Conservation (phyloP, 2,797 vertebrate species). For the Brachymystax lenok region DNA sequence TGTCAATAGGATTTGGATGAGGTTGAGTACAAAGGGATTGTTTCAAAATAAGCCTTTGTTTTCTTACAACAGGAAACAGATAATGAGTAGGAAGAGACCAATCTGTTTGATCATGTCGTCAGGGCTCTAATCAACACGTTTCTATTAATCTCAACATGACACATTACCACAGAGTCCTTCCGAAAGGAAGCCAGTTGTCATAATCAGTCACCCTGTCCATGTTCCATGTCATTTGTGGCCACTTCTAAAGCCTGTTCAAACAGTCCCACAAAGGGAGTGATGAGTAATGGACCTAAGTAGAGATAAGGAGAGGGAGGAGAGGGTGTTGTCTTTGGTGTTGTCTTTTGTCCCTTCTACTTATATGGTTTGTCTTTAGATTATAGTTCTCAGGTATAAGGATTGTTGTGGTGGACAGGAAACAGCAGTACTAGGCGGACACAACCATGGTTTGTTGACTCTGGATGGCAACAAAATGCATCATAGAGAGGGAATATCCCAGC, state of each 20-base stretch:
- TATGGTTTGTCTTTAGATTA: conserved; percentile 45
- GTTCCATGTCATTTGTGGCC: conserved; percentile 44
- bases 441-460: neutral
- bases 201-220: conserved; percentile 49
- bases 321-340: conserved; percentile 36
- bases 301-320: conserved; percentile 19
- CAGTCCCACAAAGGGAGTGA: neutral
- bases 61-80: neutral
- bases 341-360: conserved; percentile 11
- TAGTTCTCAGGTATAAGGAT: neutral
- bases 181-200: conserved; percentile 33
- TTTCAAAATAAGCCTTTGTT: neutral
- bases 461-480: neutral
- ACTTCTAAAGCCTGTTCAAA: conserved; percentile 13
- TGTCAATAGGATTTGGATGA: neutral
- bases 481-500: neutral
- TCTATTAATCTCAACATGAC: neutral
- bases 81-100: neutral
- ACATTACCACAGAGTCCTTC: conserved; percentile 16
- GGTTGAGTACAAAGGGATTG: neutral
- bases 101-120: neutral
- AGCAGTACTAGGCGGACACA: neutral
- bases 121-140: neutral
- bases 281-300: conserved; percentile 32
- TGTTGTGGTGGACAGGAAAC: neutral